A percentile compares a stretch with the other conserved stretches of the same genome.
phyloP scores from a whole-genome alignment of 23 tunicate genomes.

The Clavelina lepadiformis region DNA sequence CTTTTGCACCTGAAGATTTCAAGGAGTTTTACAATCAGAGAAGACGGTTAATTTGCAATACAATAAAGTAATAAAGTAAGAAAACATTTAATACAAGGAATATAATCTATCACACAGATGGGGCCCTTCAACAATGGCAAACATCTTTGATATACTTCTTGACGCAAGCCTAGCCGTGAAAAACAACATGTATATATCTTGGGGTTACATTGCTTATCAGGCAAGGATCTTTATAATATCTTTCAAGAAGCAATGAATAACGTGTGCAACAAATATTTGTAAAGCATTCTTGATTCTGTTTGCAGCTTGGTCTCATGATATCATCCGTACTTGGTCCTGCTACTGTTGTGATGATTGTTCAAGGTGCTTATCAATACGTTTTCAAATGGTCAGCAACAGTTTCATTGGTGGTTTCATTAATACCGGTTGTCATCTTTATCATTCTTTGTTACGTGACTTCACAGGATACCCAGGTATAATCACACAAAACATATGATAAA shows the following conservation, averaged over 20 bases:
- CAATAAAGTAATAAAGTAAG: not conserved
- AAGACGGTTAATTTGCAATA: slow-evolving; percentile 31
- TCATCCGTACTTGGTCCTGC: slow-evolving; percentile 92
- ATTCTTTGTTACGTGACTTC: slow-evolving; percentile 86
- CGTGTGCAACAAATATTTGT: not conserved
- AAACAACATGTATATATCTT: slow-evolving; percentile 88
- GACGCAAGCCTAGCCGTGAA: slow-evolving; percentile 73
- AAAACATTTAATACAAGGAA: not conserved
- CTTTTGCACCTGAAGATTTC: slow-evolving; percentile 99
- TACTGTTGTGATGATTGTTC: slow-evolving; percentile 80
- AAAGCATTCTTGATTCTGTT: not conserved
- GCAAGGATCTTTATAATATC: slow-evolving; percentile 4
- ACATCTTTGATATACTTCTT: slow-evolving; percentile 84
- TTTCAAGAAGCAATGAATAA: not conserved
- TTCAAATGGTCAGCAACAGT: slow-evolving; percentile 54
- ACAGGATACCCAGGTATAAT: slow-evolving; percentile 70
- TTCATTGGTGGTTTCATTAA: slow-evolving; percentile 70
- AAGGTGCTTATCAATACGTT: slow-evolving; percentile 80
- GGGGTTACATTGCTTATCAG: slow-evolving; percentile 93
- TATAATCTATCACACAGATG: slow-evolving; percentile 75
- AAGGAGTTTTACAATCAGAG: slow-evolving; percentile 99
- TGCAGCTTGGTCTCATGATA: slow-evolving; percentile 82
- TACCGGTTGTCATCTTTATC: slow-evolving; percentile 84
- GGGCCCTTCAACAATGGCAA: slow-evolving; percentile 99
- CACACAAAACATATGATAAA: no score